Conservation (phyloP, 2,113 vertebrate species). For the Coracopsis vasa region DNA sequence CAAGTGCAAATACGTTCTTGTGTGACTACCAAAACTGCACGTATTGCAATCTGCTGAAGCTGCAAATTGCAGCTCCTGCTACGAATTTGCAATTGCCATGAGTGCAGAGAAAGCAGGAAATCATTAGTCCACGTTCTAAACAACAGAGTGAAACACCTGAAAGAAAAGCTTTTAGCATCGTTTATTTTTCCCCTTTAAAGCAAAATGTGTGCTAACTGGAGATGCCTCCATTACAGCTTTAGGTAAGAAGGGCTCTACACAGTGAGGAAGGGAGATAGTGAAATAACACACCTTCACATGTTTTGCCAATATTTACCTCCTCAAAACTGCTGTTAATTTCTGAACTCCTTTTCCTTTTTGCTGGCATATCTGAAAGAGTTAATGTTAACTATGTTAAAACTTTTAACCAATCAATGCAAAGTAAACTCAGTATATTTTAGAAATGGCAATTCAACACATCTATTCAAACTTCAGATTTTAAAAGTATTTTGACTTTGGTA, state of each 20-base stretch:
- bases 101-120: neutral
- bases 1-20: neutral
- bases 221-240: neutral
- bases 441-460: neutral
- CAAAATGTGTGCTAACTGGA: neutral
- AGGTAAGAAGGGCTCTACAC: neutral
- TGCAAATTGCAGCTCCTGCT: neutral
- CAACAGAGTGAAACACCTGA: neutral
- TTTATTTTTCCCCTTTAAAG: neutral
- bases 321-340: neutral
- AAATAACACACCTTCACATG: neutral
- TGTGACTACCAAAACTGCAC: neutral
- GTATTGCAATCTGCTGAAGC: neutral
- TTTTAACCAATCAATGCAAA: neutral
- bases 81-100: neutral
- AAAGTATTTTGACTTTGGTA: neutral
- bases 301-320: neutral
- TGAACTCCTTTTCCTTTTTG: neutral
- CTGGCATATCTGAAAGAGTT: neutral
- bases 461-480: neutral
- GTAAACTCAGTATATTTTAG: neutral
- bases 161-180: neutral
- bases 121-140: neutral
- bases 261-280: neutral
- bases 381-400: neutral